Conservation (phyloP, 1,140 invertebrate genomes). For the Pectinophora gossypiella region DNA sequence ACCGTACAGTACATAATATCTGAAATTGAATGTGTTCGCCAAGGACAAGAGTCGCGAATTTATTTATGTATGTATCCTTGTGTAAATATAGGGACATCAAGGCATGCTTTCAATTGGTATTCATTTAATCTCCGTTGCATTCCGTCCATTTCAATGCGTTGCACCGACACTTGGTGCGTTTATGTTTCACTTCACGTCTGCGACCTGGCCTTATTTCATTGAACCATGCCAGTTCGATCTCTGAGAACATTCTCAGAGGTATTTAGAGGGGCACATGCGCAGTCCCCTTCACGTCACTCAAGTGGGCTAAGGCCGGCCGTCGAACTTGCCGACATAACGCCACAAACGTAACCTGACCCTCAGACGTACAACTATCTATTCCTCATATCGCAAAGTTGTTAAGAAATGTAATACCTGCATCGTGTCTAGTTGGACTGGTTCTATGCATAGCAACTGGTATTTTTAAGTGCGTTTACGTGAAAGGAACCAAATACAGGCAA, state of each 20-base stretch:
- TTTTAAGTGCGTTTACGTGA: slow-evolving; percentile 23
- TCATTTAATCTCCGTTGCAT: too few relatives aligned
- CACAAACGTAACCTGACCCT: slow-evolving; percentile 2
- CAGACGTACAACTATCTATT: slow-evolving; percentile 3
- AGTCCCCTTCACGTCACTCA: slow-evolving; percentile 13
- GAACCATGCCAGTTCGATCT: slow-evolving; percentile 8
- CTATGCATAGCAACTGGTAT: slow-evolving; percentile 13
- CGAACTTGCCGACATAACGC: slow-evolving; percentile 3
- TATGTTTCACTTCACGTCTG: too few relatives aligned
- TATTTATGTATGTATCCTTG: too few relatives aligned
- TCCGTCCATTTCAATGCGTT: too few relatives aligned
- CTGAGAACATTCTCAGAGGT: slow-evolving; percentile 23
- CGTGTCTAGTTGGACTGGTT: slow-evolving; percentile 19
- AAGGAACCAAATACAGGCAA: slow-evolving; percentile 30
- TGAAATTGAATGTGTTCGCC: too few relatives aligned
- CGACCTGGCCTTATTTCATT: too few relatives aligned
- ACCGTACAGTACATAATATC: too few relatives aligned
- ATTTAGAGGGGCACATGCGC: not conserved
- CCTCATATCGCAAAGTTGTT: slow-evolving; percentile 3
- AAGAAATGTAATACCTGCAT: not conserved
- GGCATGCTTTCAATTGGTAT: too few relatives aligned
- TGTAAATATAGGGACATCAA: too few relatives aligned
- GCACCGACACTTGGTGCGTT: too few relatives aligned
- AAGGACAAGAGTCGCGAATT: too few relatives aligned
- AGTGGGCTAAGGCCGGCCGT: slow-evolving; percentile 15